A percentile compares a stretch with the other conserved stretches of the same genome.
These are phyloP conservation scores for Pemphredon lugubris DNA, from an alignment of 2,888 invertebrate species.

Conservation along the genomic window DNA sequence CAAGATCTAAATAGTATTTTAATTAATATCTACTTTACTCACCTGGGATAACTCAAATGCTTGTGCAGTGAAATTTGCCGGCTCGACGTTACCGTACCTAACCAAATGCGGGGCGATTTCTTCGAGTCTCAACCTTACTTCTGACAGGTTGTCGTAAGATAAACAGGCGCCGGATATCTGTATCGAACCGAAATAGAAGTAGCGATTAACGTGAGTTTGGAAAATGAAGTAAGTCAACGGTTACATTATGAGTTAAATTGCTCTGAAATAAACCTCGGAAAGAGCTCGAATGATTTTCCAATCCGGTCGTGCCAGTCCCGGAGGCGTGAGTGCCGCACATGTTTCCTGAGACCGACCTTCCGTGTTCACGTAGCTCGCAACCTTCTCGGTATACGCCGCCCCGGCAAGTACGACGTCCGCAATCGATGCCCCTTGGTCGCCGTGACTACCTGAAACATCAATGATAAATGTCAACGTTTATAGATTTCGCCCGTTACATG, in stretches of 20 bases:
- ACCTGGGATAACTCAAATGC: conserved; percentile 89
- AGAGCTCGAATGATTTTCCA: conserved; percentile 99
- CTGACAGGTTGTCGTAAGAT: conserved; percentile 93
- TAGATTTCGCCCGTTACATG: no score
- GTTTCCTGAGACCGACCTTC: conserved; percentile 98
- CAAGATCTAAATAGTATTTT: no score
- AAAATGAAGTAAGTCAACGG: no score
- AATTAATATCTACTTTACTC: no score
- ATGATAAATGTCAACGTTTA: no score
- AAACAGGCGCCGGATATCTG: conserved; percentile 86
- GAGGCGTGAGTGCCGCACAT: conserved; percentile 92
- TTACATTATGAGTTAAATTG: no score
- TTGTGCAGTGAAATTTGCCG: conserved; percentile 92
- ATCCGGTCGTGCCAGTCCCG: conserved; percentile 96
- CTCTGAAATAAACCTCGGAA: conserved; percentile 88
- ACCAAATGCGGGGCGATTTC: conserved; percentile 95
- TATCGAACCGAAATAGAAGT: conserved; percentile 17
- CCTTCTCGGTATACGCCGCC: conserved; percentile 99
- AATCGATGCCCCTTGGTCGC: conserved; percentile 94
- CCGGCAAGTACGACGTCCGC: conserved; percentile 97
- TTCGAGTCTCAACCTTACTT: conserved; percentile 90
- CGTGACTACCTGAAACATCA: conserved; percentile 98
- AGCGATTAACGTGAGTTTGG: not conserved
- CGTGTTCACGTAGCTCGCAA: conserved; percentile 98
- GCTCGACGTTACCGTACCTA: conserved; percentile 91